Evolutionary conservation across 2,888 invertebrate genomes (phyloP).

Genomic region (Noctua janthina): DNA sequence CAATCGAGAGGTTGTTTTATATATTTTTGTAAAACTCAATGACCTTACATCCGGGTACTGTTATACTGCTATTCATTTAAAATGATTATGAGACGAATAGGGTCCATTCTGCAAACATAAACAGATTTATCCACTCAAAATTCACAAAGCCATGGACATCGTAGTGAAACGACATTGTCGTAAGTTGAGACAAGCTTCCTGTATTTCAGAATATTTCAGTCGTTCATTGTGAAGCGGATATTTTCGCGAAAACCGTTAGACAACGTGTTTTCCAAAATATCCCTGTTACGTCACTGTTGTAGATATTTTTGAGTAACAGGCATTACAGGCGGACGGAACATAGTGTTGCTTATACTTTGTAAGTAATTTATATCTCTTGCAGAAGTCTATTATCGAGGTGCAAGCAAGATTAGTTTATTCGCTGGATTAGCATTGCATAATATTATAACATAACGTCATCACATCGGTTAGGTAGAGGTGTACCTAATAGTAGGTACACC

Average conservation of each 20-base stretch:
- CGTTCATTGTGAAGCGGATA: slow-evolving; percentile 52
- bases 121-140: slow-evolving; percentile 33
- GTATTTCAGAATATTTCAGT: slow-evolving; percentile 65
- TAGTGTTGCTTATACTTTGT: not conserved
- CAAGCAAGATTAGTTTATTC: not conserved
- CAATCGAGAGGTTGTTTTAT: too few relatives aligned
- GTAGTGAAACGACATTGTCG: slow-evolving; percentile 50
- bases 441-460: too few relatives aligned
- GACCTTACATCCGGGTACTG: not conserved
- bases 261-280: slow-evolving; percentile 39
- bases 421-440: not conserved
- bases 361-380: not conserved
- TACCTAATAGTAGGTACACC: too few relatives aligned
- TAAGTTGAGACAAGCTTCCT: slow-evolving; percentile 62
- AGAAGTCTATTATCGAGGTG: not conserved
- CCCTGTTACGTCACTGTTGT: slow-evolving; percentile 15
- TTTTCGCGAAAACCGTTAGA: slow-evolving; percentile 54
- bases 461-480: too few relatives aligned
- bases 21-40: not conserved
- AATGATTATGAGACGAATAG: not conserved
- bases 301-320: slow-evolving; percentile 17
- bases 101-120: slow-evolving; percentile 13
- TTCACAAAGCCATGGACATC: slow-evolving; percentile 36
- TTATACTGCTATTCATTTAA: not conserved
- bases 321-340: not conserved